Base-by-base conservation (phyloP, 2,888 invertebrate species). In the Plemyria rubiginata region DNA sequence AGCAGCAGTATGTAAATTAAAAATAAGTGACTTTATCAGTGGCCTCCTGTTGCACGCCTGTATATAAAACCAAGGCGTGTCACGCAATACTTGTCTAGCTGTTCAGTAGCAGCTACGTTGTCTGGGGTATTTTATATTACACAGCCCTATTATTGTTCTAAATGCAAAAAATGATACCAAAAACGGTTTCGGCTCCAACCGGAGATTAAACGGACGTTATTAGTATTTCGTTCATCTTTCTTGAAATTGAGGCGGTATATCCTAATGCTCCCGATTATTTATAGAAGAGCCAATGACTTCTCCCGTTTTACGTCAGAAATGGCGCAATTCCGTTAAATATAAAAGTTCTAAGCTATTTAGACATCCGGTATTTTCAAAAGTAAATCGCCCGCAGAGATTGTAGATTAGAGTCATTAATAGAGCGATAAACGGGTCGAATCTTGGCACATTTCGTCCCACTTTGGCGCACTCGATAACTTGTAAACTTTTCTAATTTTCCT, bases 401-500 rank as follows among this genome's bases (percentile, higher is more conserved):
- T 57, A 68, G 67, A 70, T 67, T 66, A 64, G 51, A 49, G 45
- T 75, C 74, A 72, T 71, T 74, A 73, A 67, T 63, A 72, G 70
- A 68, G 56, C 70, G 74, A 73, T 75, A 73, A 75, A 73, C 71
- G 76, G 70, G 54, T 58, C 62, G 58, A 69, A 61, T 59, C 63
- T 65, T 62, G 54, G 61, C 60, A 41, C 54, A 36, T 9, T 51
- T 45, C 50, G 62, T 57, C 69, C 67, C 65, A 58, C 70, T 67
- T 65, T 63, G 56, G 62, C 60, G 49, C 60, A 36, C 40, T 54
- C 69, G 68, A 70, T 70, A 72, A 73, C 74, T 77, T 73, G 67
- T 62, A 54, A 85, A 84, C 77, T 85, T 84, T 83, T 78, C 77
- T 77, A 84, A 81, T 84, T 80, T 77, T 69, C 67, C 61, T 46